A percentile compares a stretch with the other conserved stretches of the same genome.
phyloP scores from a whole-genome alignment of 2,113 vertebrate species.

The Astur gentilis region DNA sequence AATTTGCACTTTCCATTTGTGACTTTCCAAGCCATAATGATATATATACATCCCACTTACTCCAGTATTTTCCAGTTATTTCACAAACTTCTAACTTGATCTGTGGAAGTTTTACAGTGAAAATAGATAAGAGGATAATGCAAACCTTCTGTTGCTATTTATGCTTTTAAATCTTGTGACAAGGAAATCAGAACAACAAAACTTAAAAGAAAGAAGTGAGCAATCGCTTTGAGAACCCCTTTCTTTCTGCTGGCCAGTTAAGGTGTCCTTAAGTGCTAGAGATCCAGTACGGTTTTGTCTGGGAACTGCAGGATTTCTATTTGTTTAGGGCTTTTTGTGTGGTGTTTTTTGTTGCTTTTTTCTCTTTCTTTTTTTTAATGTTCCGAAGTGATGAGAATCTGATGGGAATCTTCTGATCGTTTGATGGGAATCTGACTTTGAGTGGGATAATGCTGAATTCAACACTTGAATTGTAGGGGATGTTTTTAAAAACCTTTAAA shows the following conservation, averaged over 20 bases:
- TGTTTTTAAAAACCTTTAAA: not conserved
- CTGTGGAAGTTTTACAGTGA: not conserved
- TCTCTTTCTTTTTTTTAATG: not conserved
- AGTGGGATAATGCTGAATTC: not conserved
- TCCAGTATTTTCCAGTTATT: not conserved
- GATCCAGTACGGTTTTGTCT: not conserved
- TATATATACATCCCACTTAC: not conserved
- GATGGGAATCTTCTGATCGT: not conserved
- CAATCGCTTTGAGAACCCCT: not conserved
- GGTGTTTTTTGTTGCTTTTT: not conserved
- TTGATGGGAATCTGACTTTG: not conserved
- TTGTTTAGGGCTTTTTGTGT: not conserved
- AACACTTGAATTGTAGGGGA: not conserved
- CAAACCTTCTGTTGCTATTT: not conserved
- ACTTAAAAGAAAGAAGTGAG: not conserved
- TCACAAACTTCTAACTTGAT: not conserved
- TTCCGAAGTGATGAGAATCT: not conserved
- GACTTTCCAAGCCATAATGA: not conserved
- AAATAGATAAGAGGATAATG: not conserved
- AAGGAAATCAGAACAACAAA: not conserved
- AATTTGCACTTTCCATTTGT: not conserved
- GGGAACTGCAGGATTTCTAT: not conserved
- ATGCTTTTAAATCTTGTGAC: not conserved
- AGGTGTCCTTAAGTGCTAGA: not conserved
- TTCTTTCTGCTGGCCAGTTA: not conserved